Percentiles rank a stretch among this genome's conserved stretches.
Evolutionary conservation across 2,113 vertebrate genomes (phyloP).

Genomic region (Tichodroma muraria): DNA sequence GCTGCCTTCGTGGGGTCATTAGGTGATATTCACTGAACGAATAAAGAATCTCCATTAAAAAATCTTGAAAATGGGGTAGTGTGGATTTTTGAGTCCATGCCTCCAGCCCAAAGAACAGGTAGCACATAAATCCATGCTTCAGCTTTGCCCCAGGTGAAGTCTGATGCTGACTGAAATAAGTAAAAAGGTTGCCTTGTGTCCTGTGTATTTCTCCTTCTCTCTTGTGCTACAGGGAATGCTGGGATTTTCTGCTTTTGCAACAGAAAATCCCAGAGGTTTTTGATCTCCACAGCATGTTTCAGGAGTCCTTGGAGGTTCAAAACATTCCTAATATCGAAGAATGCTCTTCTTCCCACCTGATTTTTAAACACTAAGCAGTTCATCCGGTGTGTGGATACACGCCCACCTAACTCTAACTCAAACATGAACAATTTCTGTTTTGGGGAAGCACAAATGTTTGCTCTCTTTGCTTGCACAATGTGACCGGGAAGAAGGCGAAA

Average conservation of each 20-base stretch:
- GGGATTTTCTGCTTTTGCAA: neutral
- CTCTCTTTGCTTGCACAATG: neutral
- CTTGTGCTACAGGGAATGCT: rapidly evolving
- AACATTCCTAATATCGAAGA: neutral
- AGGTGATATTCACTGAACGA: neutral
- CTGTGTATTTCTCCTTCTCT: neutral
- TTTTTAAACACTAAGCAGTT: neutral
- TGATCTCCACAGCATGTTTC: neutral
- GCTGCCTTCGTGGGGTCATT: neutral
- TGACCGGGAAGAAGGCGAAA: neutral
- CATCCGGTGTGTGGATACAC: neutral
- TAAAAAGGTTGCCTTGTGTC: neutral
- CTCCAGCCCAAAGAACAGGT: neutral
- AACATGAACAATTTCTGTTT: neutral
- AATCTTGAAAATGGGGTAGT: neutral
- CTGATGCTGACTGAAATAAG: neutral
- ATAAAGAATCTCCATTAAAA: neutral
- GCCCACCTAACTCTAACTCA: neutral
- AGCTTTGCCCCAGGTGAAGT: neutral
- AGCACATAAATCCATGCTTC: neutral
- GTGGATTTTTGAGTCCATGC: neutral
- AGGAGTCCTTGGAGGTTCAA: neutral
- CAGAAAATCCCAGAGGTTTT: neutral
- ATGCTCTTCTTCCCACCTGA: neutral
- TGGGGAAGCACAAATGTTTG: neutral